These are phyloP conservation scores for Gallinago nigripennis DNA, from an alignment of 2,797 vertebrate genomes.

Conservation along the genomic window DNA sequence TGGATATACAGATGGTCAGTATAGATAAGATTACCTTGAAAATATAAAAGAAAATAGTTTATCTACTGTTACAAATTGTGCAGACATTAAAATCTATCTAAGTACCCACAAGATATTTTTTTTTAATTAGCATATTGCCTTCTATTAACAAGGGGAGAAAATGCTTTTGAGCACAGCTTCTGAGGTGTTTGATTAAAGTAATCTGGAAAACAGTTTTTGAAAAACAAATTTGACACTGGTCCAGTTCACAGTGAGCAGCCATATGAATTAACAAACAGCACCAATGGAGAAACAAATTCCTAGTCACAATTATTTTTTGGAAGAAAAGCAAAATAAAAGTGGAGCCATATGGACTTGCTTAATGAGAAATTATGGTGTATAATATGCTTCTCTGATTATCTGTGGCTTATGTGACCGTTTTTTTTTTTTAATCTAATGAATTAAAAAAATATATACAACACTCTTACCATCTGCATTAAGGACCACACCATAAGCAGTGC, in stretches of 20 bases:
- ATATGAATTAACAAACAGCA: slow-evolving; percentile 41
- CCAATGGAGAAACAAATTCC: slow-evolving; percentile 45
- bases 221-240: slow-evolving; percentile 11
- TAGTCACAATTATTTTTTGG: slow-evolving; percentile 46
- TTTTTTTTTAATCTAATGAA: neutral
- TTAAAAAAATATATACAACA: neutral
- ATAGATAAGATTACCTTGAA: neutral
- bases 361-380: slow-evolving; percentile 44
- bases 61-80: neutral
- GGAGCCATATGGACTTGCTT: slow-evolving; percentile 44
- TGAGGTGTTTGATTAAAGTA: neutral
- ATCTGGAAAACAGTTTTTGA: neutral
- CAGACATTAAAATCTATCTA: neutral
- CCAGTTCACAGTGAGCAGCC: slow-evolving; percentile 30
- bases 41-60: neutral
- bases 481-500: neutral
- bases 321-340: slow-evolving; percentile 32
- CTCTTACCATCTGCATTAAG: neutral
- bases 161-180: neutral
- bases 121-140: neutral
- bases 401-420: neutral
- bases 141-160: neutral
- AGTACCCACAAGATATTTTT: neutral
- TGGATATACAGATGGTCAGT: neutral
- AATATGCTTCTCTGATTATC: slow-evolving; percentile 26